Conservation (phyloP, 2,113 vertebrate species). For the Elephantulus edwardii region DNA sequence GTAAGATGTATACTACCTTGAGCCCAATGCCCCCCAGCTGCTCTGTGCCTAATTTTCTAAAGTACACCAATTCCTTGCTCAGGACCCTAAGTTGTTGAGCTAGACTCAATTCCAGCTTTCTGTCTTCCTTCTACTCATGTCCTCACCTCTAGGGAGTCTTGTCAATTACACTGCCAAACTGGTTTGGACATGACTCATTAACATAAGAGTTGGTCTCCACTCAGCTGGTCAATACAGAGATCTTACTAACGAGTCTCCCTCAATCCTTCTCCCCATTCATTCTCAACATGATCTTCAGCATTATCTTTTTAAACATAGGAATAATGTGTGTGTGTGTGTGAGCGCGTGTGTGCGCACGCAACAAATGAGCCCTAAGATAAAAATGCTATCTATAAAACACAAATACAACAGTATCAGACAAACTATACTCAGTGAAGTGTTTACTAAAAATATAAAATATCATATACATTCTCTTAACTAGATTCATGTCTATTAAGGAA, state of each 20-base stretch:
- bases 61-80: no score
- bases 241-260: background rate
- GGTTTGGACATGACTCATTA: background rate
- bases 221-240: background rate
- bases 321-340: background rate
- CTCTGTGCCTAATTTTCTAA: no score
- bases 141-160: background rate
- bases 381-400: background rate
- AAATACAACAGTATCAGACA: background rate
- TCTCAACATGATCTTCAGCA: background rate
- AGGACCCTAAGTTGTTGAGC: no score
- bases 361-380: background rate
- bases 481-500: background rate
- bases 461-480: constrained; percentile 3
- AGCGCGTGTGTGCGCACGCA: background rate
- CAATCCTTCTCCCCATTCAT: background rate
- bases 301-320: background rate
- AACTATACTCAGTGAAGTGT: background rate
- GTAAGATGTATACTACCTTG: no score
- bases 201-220: background rate
- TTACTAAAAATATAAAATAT: background rate
- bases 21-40: no score
- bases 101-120: no score
- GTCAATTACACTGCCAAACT: background rate
- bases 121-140: background rate